phyloP scores from a whole-genome alignment of 1,140 invertebrate genomes.

The Bicyclus anynana region DNA sequence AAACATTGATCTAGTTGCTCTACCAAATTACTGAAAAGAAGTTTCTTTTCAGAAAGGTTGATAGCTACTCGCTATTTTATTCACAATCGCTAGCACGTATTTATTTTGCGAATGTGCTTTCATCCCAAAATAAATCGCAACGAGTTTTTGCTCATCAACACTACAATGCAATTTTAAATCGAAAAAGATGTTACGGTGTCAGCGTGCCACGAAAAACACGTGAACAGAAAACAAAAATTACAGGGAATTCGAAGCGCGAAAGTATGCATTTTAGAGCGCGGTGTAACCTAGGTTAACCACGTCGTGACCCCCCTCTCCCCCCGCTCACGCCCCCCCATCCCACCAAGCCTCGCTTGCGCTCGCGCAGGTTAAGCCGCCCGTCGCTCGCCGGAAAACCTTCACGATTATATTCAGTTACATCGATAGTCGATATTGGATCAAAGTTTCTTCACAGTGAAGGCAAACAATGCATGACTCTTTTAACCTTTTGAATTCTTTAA shows the following conservation, averaged over 20 bases:
- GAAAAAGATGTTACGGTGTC: slow-evolving; percentile 10
- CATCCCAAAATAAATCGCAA: background rate
- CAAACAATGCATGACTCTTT: slow-evolving; percentile 22
- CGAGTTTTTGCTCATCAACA: background rate
- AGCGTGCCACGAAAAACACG: slow-evolving; percentile 4
- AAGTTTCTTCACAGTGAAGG: slow-evolving; percentile 17
- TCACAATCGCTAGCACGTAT: background rate
- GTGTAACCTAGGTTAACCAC: slow-evolving; percentile 55
- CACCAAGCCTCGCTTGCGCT: slow-evolving; percentile 24
- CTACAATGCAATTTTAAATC: background rate
- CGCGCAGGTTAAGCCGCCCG: slow-evolving; percentile 33
- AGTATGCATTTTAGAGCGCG: slow-evolving; percentile 33
- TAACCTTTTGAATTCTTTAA: slow-evolving; percentile 20
- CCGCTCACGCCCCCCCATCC: slow-evolving; percentile 19
- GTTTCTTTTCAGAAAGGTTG: too few species aligned
- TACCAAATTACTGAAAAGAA: too few species aligned
- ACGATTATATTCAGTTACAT: slow-evolving; percentile 55
- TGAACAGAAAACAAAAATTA: slow-evolving; percentile 14
- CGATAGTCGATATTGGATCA: slow-evolving; percentile 42
- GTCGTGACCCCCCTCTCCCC: slow-evolving; percentile 54
- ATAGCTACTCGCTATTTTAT: background rate
- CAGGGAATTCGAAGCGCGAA: slow-evolving; percentile 26
- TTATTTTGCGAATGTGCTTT: background rate
- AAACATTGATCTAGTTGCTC: too few species aligned
- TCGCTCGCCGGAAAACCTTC: slow-evolving; percentile 64